Conservation (phyloP, 2,113 vertebrate species). For the Petromus typicus region DNA sequence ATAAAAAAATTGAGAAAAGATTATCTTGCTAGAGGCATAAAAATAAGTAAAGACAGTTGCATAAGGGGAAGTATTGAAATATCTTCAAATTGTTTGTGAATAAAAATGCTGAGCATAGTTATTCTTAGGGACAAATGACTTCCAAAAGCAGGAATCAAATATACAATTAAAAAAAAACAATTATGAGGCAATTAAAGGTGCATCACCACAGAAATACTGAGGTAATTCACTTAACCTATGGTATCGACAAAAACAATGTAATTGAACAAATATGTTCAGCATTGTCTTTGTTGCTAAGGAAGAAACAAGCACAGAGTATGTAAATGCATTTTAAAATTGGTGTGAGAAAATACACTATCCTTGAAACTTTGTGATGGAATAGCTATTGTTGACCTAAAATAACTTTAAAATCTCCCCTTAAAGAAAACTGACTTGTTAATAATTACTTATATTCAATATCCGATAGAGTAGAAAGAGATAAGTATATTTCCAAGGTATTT, state of each 20-base stretch:
- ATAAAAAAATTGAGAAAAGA: not conserved
- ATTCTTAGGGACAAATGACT: not conserved
- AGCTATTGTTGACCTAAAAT: not conserved
- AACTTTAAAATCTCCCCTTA: not conserved
- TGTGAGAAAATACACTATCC: not conserved
- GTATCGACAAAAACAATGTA: not conserved
- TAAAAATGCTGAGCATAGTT: not conserved
- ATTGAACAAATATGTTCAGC: not conserved
- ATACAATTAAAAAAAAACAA: not conserved
- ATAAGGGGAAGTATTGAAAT: not conserved
- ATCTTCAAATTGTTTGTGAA: not conserved
- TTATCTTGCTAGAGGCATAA: not conserved
- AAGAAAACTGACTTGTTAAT: not conserved
- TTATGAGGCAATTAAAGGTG: not conserved
- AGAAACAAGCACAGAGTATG: not conserved
- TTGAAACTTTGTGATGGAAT: not conserved
- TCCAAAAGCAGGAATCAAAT: not conserved
- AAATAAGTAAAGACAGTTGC: not conserved
- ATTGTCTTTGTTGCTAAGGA: not conserved
- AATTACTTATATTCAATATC: slow-evolving; percentile 18
- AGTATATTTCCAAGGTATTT: slow-evolving; percentile 32
- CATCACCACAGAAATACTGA: not conserved
- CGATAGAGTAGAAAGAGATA: not conserved
- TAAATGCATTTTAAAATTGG: not conserved
- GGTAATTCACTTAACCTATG: not conserved